Evolutionary conservation across 2,888 invertebrate genomes (phyloP).

Genomic region (Sturmia bella): DNA sequence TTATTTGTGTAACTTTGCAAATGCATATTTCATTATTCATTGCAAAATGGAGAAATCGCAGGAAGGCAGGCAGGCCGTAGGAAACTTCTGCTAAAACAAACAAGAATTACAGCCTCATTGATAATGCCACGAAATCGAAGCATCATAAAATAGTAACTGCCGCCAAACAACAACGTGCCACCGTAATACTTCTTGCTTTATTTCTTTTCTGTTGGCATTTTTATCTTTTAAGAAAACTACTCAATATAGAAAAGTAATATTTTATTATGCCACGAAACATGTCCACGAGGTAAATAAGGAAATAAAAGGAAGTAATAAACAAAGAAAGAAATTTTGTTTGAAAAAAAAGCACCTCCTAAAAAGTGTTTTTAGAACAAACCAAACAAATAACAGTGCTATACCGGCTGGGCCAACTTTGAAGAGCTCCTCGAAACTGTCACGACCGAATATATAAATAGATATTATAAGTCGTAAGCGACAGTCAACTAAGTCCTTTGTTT

Average conservation of each 20-base stretch:
- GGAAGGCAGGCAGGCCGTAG: constrained; percentile 8
- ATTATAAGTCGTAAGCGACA: too few species aligned
- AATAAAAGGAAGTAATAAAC: background rate
- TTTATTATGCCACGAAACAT: constrained; percentile 48
- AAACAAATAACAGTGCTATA: too few species aligned
- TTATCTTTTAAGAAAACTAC: constrained; percentile 38
- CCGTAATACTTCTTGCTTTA: constrained; percentile 4
- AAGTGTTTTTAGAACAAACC: too few species aligned
- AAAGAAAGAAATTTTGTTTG: background rate
- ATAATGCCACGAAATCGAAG: constrained; percentile 79
- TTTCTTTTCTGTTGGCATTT: constrained; percentile 10
- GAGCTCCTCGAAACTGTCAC: too few species aligned
- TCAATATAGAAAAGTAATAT: constrained; percentile 56
- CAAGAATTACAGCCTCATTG: constrained; percentile 72
- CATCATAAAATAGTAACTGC: constrained; percentile 75
- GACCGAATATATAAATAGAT: too few species aligned
- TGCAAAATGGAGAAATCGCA: constrained; percentile 32
- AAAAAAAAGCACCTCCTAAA: too few species aligned
- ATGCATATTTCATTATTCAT: constrained; percentile 62
- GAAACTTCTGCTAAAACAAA: constrained; percentile 29
- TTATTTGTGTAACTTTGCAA: constrained; percentile 42
- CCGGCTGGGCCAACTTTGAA: too few species aligned
- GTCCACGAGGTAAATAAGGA: background rate
- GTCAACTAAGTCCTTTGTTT: too few species aligned
- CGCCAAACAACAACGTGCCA: constrained; percentile 63